A percentile compares a stretch with the other conserved stretches of the same genome.
Conservation (phyloP, 2,113 vertebrate species). For the Sclerurus mexicanus region DNA sequence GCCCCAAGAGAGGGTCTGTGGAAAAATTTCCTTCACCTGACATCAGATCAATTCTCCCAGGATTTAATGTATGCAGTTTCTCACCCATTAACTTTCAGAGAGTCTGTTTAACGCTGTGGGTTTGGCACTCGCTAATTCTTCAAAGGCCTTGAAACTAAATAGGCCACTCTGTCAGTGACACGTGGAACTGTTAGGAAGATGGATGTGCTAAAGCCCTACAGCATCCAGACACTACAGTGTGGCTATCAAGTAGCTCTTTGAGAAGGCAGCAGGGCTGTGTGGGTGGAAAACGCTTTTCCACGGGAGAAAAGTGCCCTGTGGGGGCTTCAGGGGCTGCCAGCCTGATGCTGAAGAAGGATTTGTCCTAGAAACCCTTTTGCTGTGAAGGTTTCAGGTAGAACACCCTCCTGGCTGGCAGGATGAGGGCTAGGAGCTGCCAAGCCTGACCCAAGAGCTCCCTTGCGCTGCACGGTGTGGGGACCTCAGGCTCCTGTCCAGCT, state of each 20-base stretch:
- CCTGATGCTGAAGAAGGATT: neutral
- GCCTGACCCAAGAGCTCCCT: neutral
- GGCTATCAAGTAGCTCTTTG: neutral
- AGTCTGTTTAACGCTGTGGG: neutral
- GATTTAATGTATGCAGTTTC: neutral
- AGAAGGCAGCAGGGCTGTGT: neutral
- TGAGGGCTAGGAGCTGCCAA: neutral
- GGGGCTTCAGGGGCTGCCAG: neutral
- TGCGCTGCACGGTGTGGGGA: fast-evolving
- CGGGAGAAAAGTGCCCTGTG: neutral
- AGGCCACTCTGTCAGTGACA: constrained; percentile 43
- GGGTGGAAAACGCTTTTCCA: neutral
- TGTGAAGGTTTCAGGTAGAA: neutral
- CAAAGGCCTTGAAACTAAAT: constrained; percentile 37
- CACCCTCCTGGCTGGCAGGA: neutral
- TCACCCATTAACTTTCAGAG: constrained; percentile 32
- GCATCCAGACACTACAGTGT: neutral
- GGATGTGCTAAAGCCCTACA: neutral
- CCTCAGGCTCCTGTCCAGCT: neutral
- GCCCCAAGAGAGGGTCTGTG: neutral
- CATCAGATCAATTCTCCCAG: neutral
- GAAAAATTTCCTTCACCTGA: neutral
- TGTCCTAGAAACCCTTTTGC: neutral
- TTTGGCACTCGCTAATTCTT: neutral
- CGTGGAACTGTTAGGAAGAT: neutral